Evolutionary conservation across 2,888 invertebrate genomes (phyloP), one percentile per base, ranked within the genome.

Genomic region (Ormyrus rosae): DNA sequence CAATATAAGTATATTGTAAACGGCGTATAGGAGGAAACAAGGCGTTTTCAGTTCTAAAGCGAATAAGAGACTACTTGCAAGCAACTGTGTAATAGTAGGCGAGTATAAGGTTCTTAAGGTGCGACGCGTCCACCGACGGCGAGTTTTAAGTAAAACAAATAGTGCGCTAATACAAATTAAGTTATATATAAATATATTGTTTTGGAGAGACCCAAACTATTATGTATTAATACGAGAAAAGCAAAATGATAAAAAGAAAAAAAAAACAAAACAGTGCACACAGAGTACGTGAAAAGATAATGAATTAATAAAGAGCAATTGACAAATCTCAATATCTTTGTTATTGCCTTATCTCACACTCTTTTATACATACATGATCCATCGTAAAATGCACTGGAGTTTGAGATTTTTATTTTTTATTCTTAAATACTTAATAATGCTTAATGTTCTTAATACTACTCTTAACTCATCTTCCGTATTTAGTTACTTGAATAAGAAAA

Each of bases 141-240:
- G 76, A 76, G 78, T 75, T 78, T 63, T 78, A 81, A 74, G 78
- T 82, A 78, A 34, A 34, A 19, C 13, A 34, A 34, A 71, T 78
- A 73, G 69, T 61, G 70, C 74, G 78, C 73, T 81, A 77, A 10
- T 73, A 73, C 68, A 78, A 65, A 78, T 81, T 78, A 78, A 78
- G 77, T 78, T 78, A 83, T 83, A 83, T 83, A 83, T 77, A 78
- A 83, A 82, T 83, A 83, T 83, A 84, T 83, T 84, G 83, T 83
- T 84, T 83, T 82, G 80, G 81, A 82, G 78, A 83, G 81, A 82
- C 81, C 82, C 80, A 80, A 34, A 83, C 72, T 83, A 34, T 34
- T n/a, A 84, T 83, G 83, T 83, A 83, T 78, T 78, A 55, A 75
- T 78, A 64, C 65, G n/a, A 19, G 46, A 72, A 60, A 70, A 34